These are phyloP conservation scores for Macaca mulatta DNA, from an alignment of 2,113 vertebrate species.

Conservation along the genomic window DNA sequence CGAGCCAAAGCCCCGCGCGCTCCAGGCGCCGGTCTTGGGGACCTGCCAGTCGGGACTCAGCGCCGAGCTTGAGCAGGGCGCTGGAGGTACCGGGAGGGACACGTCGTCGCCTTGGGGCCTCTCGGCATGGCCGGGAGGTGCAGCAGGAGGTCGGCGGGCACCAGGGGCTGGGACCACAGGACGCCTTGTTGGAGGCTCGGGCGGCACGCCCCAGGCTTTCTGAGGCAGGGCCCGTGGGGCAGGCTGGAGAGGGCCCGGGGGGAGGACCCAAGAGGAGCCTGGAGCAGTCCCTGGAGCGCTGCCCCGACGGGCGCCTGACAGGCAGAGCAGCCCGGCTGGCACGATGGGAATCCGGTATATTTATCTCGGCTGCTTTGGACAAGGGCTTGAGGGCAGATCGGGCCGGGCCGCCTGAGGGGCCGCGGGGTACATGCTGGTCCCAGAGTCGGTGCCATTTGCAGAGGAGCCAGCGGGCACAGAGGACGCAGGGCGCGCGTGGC, in stretches of 20 bases:
- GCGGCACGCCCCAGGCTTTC: not conserved
- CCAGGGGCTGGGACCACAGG: not conserved
- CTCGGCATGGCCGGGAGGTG: not conserved
- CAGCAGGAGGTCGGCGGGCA: not conserved
- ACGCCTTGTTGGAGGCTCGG: not conserved
- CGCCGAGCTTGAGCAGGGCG: not conserved
- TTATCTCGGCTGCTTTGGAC: slow-evolving; percentile 52
- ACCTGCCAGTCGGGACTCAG: not conserved
- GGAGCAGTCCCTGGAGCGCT: slow-evolving; percentile 32
- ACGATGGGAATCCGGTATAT: slow-evolving; percentile 58
- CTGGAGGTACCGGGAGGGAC: not conserved
- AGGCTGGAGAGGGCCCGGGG: not conserved
- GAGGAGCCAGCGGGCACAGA: not conserved
- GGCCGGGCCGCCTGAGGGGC: slow-evolving; percentile 44
- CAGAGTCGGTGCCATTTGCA: slow-evolving; percentile 54
- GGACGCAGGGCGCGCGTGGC: not conserved
- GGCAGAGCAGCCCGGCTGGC: not conserved
- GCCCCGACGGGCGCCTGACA: slow-evolving; percentile 57
- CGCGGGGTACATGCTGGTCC: slow-evolving; percentile 40
- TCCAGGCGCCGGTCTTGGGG: not conserved
- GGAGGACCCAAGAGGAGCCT: not conserved
- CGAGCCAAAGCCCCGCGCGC: not conserved
- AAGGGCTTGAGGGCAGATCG: slow-evolving; percentile 48
- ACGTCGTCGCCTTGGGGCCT: not conserved
- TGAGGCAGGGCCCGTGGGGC: not conserved